These are phyloP conservation scores for Catharus ustulatus DNA, from an alignment of 2,797 vertebrate genomes.

Conservation along the genomic window DNA sequence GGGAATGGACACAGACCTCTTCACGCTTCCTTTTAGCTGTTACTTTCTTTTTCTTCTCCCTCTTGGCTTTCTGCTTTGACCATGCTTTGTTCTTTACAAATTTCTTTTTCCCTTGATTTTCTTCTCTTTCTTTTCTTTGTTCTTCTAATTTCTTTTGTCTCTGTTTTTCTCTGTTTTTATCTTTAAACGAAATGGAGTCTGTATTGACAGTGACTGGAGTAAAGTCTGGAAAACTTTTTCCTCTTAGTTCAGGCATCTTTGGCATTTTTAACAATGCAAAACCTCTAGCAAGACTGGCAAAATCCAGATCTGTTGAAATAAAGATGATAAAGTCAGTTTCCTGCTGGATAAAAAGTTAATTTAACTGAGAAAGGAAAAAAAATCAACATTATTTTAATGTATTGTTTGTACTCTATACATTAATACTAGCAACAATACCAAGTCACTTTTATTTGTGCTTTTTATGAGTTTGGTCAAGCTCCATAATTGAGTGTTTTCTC, in stretches of 20 bases:
- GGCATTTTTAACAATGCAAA: conserved; percentile 93
- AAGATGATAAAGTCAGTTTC: not conserved
- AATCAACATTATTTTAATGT: not conserved
- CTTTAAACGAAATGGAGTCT: conserved; percentile 89
- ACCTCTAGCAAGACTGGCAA: conserved; percentile 84
- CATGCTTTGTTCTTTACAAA: conserved; percentile 86
- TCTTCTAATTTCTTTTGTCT: conserved; percentile 85
- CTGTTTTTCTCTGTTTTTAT: conserved; percentile 90
- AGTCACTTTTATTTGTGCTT: not conserved
- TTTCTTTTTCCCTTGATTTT: conserved; percentile 71
- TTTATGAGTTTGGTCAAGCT: not conserved
- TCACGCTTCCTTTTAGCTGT: conserved; percentile 83
- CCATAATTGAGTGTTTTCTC: not conserved
- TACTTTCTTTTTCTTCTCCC: conserved; percentile 83
- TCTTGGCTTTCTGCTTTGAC: conserved; percentile 93
- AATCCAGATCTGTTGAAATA: conserved; percentile 86
- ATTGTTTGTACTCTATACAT: not conserved
- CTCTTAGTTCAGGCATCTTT: conserved; percentile 92
- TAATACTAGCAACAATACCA: not conserved
- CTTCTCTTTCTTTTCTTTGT: conserved; percentile 66
- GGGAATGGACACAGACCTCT: conserved; percentile 73
- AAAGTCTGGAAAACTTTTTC: conserved; percentile 86
- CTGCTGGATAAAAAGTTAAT: not conserved
- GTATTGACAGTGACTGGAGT: conserved; percentile 81
- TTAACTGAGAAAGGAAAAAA: not conserved